Percentiles rank a stretch among this genome's conserved stretches.
Conservation (phyloP, 2,113 vertebrate genomes). For the Myotis yumanensis region DNA sequence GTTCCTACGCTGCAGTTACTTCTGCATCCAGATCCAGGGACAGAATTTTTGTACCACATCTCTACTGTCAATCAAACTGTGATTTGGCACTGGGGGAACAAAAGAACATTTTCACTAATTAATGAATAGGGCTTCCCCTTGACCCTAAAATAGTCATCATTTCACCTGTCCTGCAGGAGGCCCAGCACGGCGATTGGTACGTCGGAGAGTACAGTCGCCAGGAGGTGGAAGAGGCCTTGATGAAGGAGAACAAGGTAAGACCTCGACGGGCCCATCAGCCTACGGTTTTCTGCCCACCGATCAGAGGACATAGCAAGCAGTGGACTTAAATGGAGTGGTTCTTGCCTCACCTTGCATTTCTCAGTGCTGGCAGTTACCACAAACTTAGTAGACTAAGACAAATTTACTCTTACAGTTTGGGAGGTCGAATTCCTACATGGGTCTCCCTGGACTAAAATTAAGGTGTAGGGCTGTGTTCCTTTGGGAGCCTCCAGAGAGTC, state of each 20-base stretch:
- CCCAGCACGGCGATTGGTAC: slow-evolving; percentile 87
- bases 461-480: not conserved
- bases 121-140: not conserved
- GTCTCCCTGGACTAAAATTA: not conserved
- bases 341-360: not conserved
- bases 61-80: not conserved
- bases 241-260: slow-evolving; percentile 87
- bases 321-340: fast-evolving
- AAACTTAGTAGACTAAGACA: not conserved
- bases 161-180: slow-evolving; percentile 77
- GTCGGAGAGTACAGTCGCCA: slow-evolving; percentile 85
- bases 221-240: slow-evolving; percentile 88
- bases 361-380: not conserved
- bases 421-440: not conserved
- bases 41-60: not conserved
- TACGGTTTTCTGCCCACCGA: fast-evolving
- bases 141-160: not conserved
- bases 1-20: not conserved
- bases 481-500: too few species aligned
- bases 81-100: not conserved
- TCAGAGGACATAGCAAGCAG: not conserved
- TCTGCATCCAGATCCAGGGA: not conserved
- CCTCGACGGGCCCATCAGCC: fast-evolving
- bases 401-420: not conserved
- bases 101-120: not conserved